Base-by-base conservation (phyloP, 1,140 invertebrate species). In the Metopolophium dirhodum region DNA sequence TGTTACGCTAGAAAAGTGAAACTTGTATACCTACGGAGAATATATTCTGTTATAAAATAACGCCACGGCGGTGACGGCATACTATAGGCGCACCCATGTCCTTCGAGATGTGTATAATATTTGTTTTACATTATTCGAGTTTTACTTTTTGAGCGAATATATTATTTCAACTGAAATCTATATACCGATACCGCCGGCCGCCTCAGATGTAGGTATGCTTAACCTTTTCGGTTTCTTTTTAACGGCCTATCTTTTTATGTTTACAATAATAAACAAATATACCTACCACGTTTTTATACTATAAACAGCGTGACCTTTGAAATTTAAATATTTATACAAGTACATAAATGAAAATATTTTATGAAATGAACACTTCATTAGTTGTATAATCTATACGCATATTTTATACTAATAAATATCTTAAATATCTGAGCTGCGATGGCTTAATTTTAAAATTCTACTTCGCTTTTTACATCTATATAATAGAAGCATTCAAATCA, bases 1-100 rank as follows among this genome's bases (percentile, higher is more conserved):
- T 26, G 83, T 26, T 86, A 86, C 22, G 26, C 85, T 47, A 86
- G 85, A 86, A 86, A 47, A 86, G 85, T 86, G 85, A 86, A 86
- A 86, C 45, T 86, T 86, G 45, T 30, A 47, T 85, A 26, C 22
- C 23, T 7, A 54, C 22, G 51, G 23, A 86, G 83, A 45, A 86
- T 49, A 47, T 47, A 86, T 47, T 41, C 37, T 85, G 47, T 86
- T 45, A 85, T 85, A 86, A 26, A 86, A 86, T 45, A 47, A 45
- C 37, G 23, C 23, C 61, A 18, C 9, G 23, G 23, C 23, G 9
- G 37, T 86, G 41, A 45, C 37, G 83, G 23, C 9, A 45, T 51
- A 18, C 49, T 51, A 49, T 30, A n/a, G 85, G 7, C 23, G 14
- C 83, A 30, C 45, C 85, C 37, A 47, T 26, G 45, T 45, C 45